Evolutionary conservation across 2,113 vertebrate genomes (phyloP).

Genomic region (Myocastor coypus): DNA sequence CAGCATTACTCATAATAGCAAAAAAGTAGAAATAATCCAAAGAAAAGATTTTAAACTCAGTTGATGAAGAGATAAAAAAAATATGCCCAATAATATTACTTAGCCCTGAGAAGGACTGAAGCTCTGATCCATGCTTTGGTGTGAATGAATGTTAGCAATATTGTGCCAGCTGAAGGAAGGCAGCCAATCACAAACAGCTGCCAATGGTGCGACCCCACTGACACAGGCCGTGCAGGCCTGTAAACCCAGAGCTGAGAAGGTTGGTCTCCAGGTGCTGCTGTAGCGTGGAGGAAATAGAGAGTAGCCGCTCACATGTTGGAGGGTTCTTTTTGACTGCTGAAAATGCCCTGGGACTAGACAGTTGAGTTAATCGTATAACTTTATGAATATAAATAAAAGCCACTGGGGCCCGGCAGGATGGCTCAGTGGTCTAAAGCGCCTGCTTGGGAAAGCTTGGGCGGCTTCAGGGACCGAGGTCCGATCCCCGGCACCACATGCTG

Average conservation of each 20-base stretch:
- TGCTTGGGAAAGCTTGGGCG: too few relatives aligned
- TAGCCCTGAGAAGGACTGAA: background rate
- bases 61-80: background rate
- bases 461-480: too few relatives aligned
- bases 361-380: background rate
- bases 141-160: background rate
- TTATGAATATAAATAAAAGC: constrained; percentile 29
- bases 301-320: background rate
- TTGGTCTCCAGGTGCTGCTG: background rate
- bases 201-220: background rate
- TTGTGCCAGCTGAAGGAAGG: background rate
- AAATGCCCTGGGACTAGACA: constrained; percentile 22
- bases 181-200: background rate
- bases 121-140: background rate
- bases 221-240: background rate
- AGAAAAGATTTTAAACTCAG: background rate
- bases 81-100: background rate
- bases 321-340: background rate
- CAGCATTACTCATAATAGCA: background rate
- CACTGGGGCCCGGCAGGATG: too few relatives aligned
- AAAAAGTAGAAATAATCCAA: background rate
- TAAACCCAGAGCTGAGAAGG: background rate
- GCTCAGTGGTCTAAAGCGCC: too few relatives aligned
- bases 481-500: too few relatives aligned
- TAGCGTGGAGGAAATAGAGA: background rate